A percentile compares a stretch with the other conserved stretches of the same genome.
These are phyloP conservation scores for Dasyurus viverrinus DNA, from an alignment of 2,113 vertebrate genomes.

Conservation along the genomic window DNA sequence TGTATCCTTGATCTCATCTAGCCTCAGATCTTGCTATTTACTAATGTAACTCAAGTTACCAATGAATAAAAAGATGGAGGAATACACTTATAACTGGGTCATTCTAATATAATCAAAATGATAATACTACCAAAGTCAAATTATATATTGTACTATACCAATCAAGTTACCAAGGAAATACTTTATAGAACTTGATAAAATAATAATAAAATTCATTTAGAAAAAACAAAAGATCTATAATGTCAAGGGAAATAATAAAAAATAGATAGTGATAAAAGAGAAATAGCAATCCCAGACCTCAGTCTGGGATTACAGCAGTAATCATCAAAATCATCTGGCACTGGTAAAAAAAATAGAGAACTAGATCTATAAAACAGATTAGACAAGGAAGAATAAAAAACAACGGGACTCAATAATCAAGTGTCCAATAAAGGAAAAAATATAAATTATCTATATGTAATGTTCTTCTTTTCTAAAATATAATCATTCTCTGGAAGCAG, in stretches of 20 bases:
- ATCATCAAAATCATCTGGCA: background rate
- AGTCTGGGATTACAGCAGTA: background rate
- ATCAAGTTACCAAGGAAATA: background rate
- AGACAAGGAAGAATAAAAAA: background rate
- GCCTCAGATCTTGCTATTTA: background rate
- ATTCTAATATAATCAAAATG: background rate
- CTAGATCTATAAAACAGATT: background rate
- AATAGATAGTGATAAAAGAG: background rate
- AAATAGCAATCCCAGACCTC: background rate
- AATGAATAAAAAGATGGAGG: background rate
- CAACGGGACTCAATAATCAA: background rate
- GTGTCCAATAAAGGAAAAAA: background rate
- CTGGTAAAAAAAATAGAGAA: background rate
- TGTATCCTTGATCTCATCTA: background rate
- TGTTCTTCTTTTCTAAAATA: too few species aligned
- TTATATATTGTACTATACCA: background rate
- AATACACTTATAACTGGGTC: background rate
- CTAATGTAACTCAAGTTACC: background rate
- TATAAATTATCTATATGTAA: background rate
- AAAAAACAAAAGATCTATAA: background rate
- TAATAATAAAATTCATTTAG: background rate
- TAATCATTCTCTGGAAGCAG: too few species aligned
- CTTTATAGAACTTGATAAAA: background rate
- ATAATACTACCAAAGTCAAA: background rate
- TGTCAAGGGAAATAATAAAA: background rate